Percentiles rank a stretch among this genome's conserved stretches.
These are phyloP conservation scores for Hyles euphorbiae DNA, from an alignment of 1,140 invertebrate genomes.

Conservation along the genomic window DNA sequence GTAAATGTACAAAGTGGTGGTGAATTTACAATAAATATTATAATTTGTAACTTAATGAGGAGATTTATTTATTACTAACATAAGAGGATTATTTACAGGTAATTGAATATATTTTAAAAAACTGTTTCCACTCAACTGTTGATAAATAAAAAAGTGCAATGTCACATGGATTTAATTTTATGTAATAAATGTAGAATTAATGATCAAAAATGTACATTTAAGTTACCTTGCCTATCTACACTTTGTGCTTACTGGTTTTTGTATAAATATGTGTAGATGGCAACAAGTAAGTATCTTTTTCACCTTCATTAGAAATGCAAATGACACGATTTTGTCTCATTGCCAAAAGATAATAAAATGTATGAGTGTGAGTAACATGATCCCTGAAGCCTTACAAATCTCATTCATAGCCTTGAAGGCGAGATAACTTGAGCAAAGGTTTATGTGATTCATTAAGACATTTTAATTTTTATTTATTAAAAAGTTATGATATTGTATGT, in stretches of 20 bases:
- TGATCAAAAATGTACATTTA: no score
- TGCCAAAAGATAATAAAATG: background rate
- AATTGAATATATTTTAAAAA: background rate
- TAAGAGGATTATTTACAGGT: constrained; percentile 5
- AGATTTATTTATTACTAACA: constrained; percentile 15
- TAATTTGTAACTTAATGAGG: constrained; percentile 27
- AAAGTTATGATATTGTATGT: no score
- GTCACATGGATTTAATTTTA: no score
- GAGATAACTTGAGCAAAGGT: background rate
- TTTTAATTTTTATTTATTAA: no score
- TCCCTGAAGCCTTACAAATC: constrained; percentile 5
- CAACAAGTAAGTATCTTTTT: background rate
- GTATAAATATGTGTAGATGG: no score
- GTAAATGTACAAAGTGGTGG: constrained; percentile 11
- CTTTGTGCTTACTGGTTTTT: no score
- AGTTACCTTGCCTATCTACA: no score
- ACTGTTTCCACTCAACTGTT: background rate
- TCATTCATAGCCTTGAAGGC: constrained; percentile 1
- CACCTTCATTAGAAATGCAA: no score
- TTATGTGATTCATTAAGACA: no score
- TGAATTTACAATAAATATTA: constrained; percentile 17
- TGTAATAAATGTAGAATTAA: background rate
- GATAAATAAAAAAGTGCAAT: no score
- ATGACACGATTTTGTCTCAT: background rate
- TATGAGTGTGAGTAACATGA: constrained; percentile 5